A percentile compares a stretch with the other conserved stretches of the same genome.
These are phyloP conservation scores for Leucopsar rothschildi DNA, from an alignment of 2,113 vertebrate genomes.

Conservation along the genomic window DNA sequence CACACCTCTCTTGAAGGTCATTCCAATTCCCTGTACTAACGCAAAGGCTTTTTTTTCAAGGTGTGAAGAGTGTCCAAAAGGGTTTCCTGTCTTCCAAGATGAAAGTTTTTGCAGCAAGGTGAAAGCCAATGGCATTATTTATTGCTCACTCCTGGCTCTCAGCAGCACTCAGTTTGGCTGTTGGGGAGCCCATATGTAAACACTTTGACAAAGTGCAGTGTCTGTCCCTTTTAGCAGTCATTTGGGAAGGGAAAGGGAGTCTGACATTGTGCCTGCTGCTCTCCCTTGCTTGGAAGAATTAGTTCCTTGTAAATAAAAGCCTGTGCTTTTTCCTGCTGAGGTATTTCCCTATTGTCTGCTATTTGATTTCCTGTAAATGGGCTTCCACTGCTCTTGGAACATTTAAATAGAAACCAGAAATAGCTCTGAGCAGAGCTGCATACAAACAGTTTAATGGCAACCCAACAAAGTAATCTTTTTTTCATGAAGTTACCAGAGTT, in stretches of 20 bases:
- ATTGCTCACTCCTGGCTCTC: background rate
- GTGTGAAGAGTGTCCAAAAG: background rate
- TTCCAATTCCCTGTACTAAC: background rate
- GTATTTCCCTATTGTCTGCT: slow-evolving; percentile 14
- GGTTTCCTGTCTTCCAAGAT: background rate
- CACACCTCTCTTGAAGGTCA: background rate
- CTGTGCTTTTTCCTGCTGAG: slow-evolving; percentile 38
- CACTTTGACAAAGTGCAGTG: background rate
- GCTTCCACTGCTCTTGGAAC: background rate
- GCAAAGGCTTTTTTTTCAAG: background rate
- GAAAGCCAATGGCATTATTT: background rate
- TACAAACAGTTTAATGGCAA: background rate
- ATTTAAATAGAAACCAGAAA: slow-evolving; percentile 16
- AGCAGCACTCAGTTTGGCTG: background rate
- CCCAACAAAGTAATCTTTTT: background rate
- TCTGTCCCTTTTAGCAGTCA: background rate
- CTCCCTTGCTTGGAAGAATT: background rate
- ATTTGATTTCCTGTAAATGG: slow-evolving; percentile 44
- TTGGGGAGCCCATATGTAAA: background rate
- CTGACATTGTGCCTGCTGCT: background rate
- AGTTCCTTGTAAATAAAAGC: slow-evolving; percentile 14
- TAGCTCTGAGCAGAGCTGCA: background rate
- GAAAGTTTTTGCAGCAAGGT: background rate
- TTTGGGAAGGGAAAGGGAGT: background rate
- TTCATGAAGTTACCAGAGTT: background rate